Percentiles rank a stretch among this genome's conserved stretches.
Evolutionary conservation across 2,888 invertebrate genomes (phyloP).

Genomic region (Slavum lentiscoides): DNA sequence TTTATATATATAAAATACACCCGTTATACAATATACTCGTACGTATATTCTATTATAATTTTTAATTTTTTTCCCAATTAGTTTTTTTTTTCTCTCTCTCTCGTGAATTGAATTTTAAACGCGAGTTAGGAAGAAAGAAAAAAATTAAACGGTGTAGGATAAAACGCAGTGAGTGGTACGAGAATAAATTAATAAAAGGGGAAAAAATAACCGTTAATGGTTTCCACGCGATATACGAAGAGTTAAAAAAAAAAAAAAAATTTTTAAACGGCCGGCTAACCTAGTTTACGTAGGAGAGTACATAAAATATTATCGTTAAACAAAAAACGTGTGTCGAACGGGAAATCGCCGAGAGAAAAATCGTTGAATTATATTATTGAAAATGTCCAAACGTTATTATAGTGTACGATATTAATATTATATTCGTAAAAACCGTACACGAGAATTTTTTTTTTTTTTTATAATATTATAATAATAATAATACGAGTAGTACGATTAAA

Average conservation of each 20-base stretch:
- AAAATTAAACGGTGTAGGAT: background rate
- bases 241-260: background rate
- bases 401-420: background rate
- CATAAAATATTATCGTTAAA: background rate
- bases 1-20: slow-evolving; percentile 3
- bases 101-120: background rate
- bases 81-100: slow-evolving; percentile 8
- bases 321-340: background rate
- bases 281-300: background rate
- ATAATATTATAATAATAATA: too few species aligned
- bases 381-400: background rate
- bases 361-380: background rate
- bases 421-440: background rate
- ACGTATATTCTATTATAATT: background rate
- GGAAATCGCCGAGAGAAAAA: background rate
- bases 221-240: background rate
- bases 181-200: slow-evolving; percentile 14
- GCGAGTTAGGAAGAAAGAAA: background rate
- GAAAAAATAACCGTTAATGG: background rate
- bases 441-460: background rate
- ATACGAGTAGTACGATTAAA: background rate
- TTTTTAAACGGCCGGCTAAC: background rate
- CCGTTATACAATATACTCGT: background rate
- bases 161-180: background rate
- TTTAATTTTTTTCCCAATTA: background rate